Base-by-base conservation (phyloP, 2,113 vertebrate species). In the Deroptyus accipitrinus region DNA sequence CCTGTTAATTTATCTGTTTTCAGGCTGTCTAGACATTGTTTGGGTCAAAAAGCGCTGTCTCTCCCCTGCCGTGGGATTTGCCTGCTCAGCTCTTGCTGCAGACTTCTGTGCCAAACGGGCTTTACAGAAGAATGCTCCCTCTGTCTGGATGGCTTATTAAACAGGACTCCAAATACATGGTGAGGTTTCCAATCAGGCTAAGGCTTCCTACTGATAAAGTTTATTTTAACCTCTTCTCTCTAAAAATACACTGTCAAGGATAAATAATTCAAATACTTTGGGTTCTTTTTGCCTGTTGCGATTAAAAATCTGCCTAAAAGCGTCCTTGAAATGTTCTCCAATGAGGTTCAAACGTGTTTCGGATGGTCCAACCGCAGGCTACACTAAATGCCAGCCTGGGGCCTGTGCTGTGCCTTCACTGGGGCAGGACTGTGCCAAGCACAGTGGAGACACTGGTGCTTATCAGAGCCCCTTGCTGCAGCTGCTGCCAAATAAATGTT, bases 1-100 rank as follows among this genome's bases (percentile, higher is more conserved):
- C 96, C 97, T 85, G 84, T 97, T 98, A 97, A 95, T 97, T 95
- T 96, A 98, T 98, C 97, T 98, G 97, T 97, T 98, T 97, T 97
- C 97, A 97, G 95, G 95, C 94, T 96, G 97, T 98, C 98, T 98
- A 98, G 98, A 98, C 97, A 96, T 94, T 96, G 97, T 97, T 96
- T 98, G 95, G 97, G 97, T 97, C 96, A 95, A 95, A 97, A 97
- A 93, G 92, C 63, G 95, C 92, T 92, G 95, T 93, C 97, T 97
- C 96, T 83, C 75, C 86, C 94, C 83, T 80, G 90, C 93, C 91
- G 94, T 86, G 91, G 95, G 94, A 86, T 81, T 97, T 96, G 96
- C 96, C 68, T 92, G 91, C 95, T 97, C 70, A 86, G 96, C 97
- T 95, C 92, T 95, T 90, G 88, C 96, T 95, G 89, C 93, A 82